These are phyloP conservation scores for Athetis lepigone DNA, from an alignment of 2,888 invertebrate genomes.

Conservation along the genomic window DNA sequence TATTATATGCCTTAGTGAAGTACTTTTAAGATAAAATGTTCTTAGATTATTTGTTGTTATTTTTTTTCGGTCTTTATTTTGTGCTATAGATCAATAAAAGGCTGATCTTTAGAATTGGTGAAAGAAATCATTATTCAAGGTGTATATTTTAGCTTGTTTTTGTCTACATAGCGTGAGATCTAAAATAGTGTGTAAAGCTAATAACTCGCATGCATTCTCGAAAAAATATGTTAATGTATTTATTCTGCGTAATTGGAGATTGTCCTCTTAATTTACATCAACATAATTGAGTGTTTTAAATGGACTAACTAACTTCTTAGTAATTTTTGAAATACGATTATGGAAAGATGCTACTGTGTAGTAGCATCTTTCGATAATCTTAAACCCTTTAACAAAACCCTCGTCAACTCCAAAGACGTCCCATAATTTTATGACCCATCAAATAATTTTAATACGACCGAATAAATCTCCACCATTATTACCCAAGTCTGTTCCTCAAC, in stretches of 20 bases:
- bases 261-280: too few relatives aligned
- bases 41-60: too few relatives aligned
- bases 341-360: too few relatives aligned
- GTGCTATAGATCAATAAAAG: neutral
- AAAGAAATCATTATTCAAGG: too few relatives aligned
- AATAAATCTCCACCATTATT: conserved; percentile 32
- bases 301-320: neutral
- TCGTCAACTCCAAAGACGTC: neutral
- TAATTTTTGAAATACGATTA: neutral
- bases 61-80: too few relatives aligned
- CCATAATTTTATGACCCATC: conserved; percentile 17
- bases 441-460: conserved; percentile 26
- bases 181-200: too few relatives aligned
- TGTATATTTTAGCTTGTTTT: neutral
- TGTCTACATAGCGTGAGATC: neutral
- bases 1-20: neutral
- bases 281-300: too few relatives aligned
- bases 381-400: too few relatives aligned
- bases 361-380: neutral
- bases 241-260: too few relatives aligned
- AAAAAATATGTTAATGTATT: too few relatives aligned
- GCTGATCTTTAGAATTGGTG: neutral
- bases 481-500: conserved; percentile 21
- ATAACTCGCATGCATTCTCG: too few relatives aligned
- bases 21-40: too few relatives aligned